Conservation (phyloP, 2,888 invertebrate species). For the Smittia sp. region DNA sequence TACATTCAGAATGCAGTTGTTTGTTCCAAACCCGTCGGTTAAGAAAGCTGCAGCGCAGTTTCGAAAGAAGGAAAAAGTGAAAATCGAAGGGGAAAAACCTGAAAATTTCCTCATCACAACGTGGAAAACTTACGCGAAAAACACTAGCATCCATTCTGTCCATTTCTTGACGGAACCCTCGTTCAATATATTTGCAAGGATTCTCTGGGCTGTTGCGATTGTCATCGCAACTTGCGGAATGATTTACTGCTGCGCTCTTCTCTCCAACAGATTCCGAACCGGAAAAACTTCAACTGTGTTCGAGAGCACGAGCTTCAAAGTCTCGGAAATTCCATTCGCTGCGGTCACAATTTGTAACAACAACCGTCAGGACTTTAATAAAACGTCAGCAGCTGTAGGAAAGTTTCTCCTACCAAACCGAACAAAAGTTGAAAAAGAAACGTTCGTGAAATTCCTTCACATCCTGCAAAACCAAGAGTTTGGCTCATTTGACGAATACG, state of each 20-base stretch:
- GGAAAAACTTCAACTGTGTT: conserved; percentile 37
- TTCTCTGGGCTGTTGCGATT: conserved; percentile 16
- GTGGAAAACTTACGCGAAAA: not conserved
- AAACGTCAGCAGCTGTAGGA: not conserved
- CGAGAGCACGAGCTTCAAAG: conserved; percentile 31
- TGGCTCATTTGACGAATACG: conserved; percentile 39
- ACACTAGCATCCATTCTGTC: conserved; percentile 11
- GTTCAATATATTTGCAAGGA: not conserved
- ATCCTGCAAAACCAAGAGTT: conserved; percentile 34
- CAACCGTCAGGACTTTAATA: conserved; percentile 35
- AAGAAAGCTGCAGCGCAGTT: not conserved
- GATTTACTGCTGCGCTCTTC: conserved; percentile 12
- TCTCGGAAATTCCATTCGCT: conserved; percentile 38
- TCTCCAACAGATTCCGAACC: not conserved
- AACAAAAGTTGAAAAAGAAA: not conserved
- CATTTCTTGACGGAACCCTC: conserved; percentile 23
- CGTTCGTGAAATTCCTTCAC: conserved; percentile 21
- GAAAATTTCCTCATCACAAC: not conserved
- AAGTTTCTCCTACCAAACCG: conserved; percentile 17
- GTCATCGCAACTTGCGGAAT: not conserved
- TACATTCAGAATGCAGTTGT: not conserved
- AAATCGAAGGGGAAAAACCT: not conserved
- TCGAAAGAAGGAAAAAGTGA: too few relatives aligned
- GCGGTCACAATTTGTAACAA: conserved; percentile 32
- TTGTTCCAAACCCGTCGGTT: not conserved